Base-by-base conservation (phyloP, 2,797 vertebrate species). In the Cryptoblepharus egeriae region DNA sequence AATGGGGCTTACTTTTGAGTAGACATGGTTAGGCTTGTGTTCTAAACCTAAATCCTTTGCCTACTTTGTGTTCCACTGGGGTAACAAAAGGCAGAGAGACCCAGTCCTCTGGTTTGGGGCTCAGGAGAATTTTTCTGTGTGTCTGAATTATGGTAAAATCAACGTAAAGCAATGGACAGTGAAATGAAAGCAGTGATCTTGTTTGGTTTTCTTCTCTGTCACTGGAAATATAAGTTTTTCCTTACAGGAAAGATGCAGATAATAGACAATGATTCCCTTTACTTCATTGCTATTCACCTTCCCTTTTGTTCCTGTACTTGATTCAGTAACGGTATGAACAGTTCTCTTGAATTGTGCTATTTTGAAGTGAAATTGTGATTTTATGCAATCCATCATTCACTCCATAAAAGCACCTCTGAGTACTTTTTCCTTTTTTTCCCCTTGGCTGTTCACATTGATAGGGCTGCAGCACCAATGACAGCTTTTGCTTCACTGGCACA, bases 21-120 rank as follows among this genome's bases (percentile, higher is more conserved):
- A n/a, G n/a, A n/a, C n/a, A n/a, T n/a, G n/a, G n/a, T n/a, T n/a
- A n/a, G n/a, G n/a, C n/a, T n/a, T n/a, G n/a, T n/a, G n/a, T n/a
- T n/a, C n/a, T n/a, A 95, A 95, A 94, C 94, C 93, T 93, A 94
- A 94, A 94, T 92, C 86, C 88, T 92, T 82, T 90, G 83, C 78
- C 92, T 91, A 86, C 90, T 95, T 95, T 92, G 92, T 88, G 73
- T 37, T 84, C 94, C 93, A 93, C 92, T 90, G 49, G 93, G 91
- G 90, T 90, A 94, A 91, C 91, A 92, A 92, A 92, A 89, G 70
- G 85, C 75, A 90, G 76, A 26, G 74, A 89, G 90, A 45, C 75
- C 94, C 92, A 94, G 88, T 39, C 85, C 88, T 87, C 77, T 88
- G 85, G 75, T 91, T 94, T 90, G 90, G 78, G 90, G 83, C 88